Evolutionary conservation across 2,797 vertebrate genomes (phyloP).

Genomic region (Otus scops): DNA sequence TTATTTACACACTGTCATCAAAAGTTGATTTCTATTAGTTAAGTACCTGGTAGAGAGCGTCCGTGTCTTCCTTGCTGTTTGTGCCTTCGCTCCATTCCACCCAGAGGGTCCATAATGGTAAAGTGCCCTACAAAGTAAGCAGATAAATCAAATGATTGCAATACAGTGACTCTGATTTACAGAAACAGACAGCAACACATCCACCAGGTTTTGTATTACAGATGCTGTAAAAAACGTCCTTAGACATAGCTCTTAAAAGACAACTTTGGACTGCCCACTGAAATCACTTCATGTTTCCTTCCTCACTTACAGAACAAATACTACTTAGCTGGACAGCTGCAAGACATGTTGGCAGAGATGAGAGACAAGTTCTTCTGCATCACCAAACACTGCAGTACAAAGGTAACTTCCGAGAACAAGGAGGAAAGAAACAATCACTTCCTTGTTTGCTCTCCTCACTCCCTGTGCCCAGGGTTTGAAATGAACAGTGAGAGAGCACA

Average conservation of each 20-base stretch:
- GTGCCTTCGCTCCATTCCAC: constrained; percentile 84
- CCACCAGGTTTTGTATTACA: not conserved
- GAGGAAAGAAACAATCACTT: not conserved
- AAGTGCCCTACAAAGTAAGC: constrained; percentile 77
- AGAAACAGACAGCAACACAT: not conserved
- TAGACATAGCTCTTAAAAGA: not conserved
- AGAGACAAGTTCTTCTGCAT: not conserved
- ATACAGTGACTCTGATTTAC: not conserved
- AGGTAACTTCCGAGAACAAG: not conserved
- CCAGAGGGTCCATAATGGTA: constrained; percentile 87
- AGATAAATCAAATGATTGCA: not conserved
- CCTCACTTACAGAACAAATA: not conserved
- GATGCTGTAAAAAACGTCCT: not conserved
- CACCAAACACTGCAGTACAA: not conserved
- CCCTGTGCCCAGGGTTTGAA: not conserved
- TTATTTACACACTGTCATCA: not conserved
- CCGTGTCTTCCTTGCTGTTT: constrained; percentile 80
- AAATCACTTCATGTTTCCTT: not conserved
- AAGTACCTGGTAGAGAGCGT: constrained; percentile 87
- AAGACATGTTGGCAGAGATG: not conserved
- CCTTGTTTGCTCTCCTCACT: not conserved
- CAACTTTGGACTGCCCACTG: not conserved
- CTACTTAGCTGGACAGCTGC: not conserved
- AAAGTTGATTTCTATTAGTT: not conserved
- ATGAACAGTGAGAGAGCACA: not conserved